phyloP scores from a whole-genome alignment of 1,140 invertebrate species.

The Rhynchophorus ferrugineus region DNA sequence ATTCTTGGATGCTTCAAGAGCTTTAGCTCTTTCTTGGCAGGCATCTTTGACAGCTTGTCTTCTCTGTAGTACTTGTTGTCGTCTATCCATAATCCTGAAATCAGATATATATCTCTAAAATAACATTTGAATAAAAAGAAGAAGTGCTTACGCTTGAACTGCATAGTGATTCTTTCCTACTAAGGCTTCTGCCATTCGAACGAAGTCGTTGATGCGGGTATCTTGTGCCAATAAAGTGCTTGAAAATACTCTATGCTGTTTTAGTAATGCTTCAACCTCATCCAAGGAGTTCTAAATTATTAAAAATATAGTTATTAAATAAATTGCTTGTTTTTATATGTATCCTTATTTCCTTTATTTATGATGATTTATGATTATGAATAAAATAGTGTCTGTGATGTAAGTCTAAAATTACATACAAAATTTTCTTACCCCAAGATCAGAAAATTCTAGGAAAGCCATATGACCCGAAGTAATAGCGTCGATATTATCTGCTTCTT shows the following conservation, averaged over 20 bases:
- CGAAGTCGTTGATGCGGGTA: conserved; percentile 80
- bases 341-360: neutral
- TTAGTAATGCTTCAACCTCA: conserved; percentile 88
- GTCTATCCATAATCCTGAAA: conserved; percentile 63
- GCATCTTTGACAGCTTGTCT: conserved; percentile 66
- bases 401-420: no score
- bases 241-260: conserved; percentile 91
- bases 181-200: conserved; percentile 77
- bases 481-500: conserved; percentile 96
- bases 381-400: no score
- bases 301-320: conserved; percentile 11
- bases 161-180: conserved; percentile 83
- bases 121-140: conserved; percentile 2
- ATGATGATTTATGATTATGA: no score
- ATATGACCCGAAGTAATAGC: conserved; percentile 89
- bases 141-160: conserved; percentile 58
- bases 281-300: conserved; percentile 73
- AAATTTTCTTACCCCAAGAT: conserved; percentile 80
- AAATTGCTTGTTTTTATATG: neutral
- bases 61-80: conserved; percentile 66
- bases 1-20: conserved; percentile 67
- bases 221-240: conserved; percentile 90
- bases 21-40: conserved; percentile 62
- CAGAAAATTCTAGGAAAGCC: conserved; percentile 82
- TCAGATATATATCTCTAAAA: neutral